Conservation (phyloP, 2,113 vertebrate genomes). For the Protobothrops flavoviridis region DNA sequence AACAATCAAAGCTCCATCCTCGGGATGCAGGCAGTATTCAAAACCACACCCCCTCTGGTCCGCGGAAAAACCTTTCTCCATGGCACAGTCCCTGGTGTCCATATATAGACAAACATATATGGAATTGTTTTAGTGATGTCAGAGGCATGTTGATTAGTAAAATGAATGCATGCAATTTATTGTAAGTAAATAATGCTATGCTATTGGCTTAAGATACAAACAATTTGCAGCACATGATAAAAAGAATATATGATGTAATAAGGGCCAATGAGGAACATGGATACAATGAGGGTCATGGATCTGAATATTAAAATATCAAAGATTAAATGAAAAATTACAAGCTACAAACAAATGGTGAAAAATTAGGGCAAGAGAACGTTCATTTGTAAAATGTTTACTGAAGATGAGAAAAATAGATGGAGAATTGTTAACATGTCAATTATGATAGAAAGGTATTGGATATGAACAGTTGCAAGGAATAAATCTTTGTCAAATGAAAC, state of each 20-base stretch:
- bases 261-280: not conserved
- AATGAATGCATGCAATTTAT: not conserved
- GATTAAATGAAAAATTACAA: not conserved
- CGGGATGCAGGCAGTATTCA: too few species aligned
- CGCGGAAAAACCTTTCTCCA: too few species aligned
- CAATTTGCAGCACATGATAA: not conserved
- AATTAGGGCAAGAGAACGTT: not conserved
- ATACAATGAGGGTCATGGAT: not conserved
- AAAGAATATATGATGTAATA: not conserved
- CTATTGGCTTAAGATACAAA: not conserved
- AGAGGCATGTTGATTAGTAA: not conserved
- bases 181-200: not conserved
- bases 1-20: too few species aligned
- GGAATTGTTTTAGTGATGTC: not conserved
- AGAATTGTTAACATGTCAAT: not conserved
- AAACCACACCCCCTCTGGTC: too few species aligned
- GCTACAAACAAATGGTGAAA: not conserved
- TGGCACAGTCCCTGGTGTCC: too few species aligned
- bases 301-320: not conserved
- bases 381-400: not conserved
- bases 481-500: too few species aligned
- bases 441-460: not conserved
- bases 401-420: not conserved
- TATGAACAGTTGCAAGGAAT: too few species aligned
- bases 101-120: not conserved